Evolutionary conservation across 2,113 vertebrate genomes (phyloP).

Genomic region (Spermophilus dauricus): DNA sequence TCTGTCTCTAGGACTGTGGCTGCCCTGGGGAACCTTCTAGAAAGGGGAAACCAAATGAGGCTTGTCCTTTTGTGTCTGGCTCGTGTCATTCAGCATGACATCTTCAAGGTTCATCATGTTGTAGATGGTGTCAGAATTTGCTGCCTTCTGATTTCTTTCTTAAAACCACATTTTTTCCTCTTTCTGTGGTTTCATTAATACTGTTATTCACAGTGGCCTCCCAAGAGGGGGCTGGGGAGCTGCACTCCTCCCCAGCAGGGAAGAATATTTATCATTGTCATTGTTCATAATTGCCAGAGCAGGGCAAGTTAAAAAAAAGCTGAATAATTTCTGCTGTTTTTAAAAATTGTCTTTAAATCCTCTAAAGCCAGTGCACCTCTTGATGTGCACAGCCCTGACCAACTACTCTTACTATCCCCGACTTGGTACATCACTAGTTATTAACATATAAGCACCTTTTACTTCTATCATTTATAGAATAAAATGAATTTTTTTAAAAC

Average conservation of each 20-base stretch:
- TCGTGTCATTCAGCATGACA: neutral
- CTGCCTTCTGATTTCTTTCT: conserved; percentile 6
- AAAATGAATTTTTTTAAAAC: neutral
- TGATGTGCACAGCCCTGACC: neutral
- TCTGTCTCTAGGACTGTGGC: neutral
- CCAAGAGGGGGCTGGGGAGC: too few relatives aligned
- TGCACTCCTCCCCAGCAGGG: neutral
- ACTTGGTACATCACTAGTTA: too few relatives aligned
- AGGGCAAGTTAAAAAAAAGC: neutral
- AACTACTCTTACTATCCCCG: neutral
- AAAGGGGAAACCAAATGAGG: neutral
- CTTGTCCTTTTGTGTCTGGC: neutral
- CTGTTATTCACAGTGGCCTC: neutral
- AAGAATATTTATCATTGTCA: neutral
- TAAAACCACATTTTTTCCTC: neutral
- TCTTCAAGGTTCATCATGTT: neutral
- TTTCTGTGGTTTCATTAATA: neutral
- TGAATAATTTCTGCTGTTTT: neutral
- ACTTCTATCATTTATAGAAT: neutral
- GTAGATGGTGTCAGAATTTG: neutral
- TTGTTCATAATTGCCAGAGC: neutral
- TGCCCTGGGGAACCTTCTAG: neutral
- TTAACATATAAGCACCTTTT: neutral
- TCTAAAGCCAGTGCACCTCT: too few relatives aligned
- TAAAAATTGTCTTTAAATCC: neutral